A percentile compares a stretch with the other conserved stretches of the same genome.
phyloP scores from a whole-genome alignment of 2,888 invertebrate species.

The Drosophila emarginata region DNA sequence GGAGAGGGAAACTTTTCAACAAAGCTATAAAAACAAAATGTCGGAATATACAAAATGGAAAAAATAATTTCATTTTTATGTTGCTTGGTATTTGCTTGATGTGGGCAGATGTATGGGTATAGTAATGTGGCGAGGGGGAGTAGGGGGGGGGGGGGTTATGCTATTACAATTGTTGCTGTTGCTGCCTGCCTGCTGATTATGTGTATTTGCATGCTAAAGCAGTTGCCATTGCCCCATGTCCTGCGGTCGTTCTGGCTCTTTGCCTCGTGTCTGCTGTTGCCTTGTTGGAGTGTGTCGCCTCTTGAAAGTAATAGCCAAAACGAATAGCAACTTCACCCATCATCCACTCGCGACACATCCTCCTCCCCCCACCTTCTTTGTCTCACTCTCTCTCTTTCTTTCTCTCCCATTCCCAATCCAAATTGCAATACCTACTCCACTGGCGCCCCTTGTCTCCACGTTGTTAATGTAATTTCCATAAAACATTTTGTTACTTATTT shows the following conservation, averaged over 20 bases:
- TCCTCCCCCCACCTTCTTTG: constrained; percentile 30
- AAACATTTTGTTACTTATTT: constrained; percentile 82
- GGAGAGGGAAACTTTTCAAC: constrained; percentile 48
- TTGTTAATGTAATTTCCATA: constrained; percentile 81
- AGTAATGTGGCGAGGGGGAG: neutral
- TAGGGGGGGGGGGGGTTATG: neutral
- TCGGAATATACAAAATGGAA: constrained; percentile 44
- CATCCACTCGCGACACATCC: constrained; percentile 2
- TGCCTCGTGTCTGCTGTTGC: neutral
- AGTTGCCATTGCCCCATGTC: constrained; percentile 41
- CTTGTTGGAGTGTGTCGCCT: constrained; percentile 63
- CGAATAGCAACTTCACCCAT: constrained; percentile 50
- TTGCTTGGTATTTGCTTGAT: constrained; percentile 6
- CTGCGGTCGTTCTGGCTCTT: constrained; percentile 47
- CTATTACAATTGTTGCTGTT: constrained; percentile 24
- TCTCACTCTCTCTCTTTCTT: constrained; percentile 16
- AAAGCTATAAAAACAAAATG: constrained; percentile 48
- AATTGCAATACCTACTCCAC: neutral
- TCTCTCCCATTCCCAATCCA: neutral
- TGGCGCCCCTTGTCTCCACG: constrained; percentile 58
- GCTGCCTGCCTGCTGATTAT: constrained; percentile 55
- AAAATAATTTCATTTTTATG: constrained; percentile 60
- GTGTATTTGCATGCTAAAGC: constrained; percentile 71
- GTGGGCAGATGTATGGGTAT: no score
- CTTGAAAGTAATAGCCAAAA: constrained; percentile 72